A percentile compares a stretch with the other conserved stretches of the same genome.
Conservation (phyloP, 2,113 vertebrate genomes). For the Polypterus bichir region DNA sequence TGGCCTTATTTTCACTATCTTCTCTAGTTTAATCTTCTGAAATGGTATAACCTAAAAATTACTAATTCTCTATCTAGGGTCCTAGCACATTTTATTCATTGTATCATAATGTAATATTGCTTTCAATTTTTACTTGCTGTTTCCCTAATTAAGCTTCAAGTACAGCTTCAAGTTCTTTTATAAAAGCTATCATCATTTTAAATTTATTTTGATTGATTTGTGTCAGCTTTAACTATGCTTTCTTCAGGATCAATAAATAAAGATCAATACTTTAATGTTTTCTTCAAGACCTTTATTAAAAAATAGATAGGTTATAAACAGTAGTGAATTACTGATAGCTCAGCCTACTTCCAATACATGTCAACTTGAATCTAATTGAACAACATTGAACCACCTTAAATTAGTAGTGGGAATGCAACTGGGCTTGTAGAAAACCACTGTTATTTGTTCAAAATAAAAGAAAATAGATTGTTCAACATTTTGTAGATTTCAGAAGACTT, state of each 20-base stretch:
- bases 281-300: constrained; percentile 76
- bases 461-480: neutral
- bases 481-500: too few relatives aligned
- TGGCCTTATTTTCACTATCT: constrained; percentile 24
- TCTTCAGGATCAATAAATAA: constrained; percentile 78
- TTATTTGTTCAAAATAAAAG: constrained; percentile 12
- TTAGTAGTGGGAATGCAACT: constrained; percentile 46
- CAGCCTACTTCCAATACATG: constrained; percentile 58
- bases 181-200: constrained; percentile 69
- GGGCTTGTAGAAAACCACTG: constrained; percentile 5
- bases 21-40: too few relatives aligned
- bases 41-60: constrained; percentile 17
- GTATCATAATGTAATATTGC: constrained; percentile 50
- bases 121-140: constrained; percentile 29
- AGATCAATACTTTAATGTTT: constrained; percentile 83
- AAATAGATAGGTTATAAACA: constrained; percentile 74
- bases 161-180: constrained; percentile 39
- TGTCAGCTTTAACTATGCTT: constrained; percentile 90
- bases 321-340: constrained; percentile 56
- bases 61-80: constrained; percentile 51
- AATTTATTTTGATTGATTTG: constrained; percentile 90
- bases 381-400: constrained; percentile 52
- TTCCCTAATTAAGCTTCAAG: constrained; percentile 46
- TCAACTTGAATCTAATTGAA: constrained; percentile 70
- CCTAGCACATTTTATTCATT: constrained; percentile 29